phyloP scores from a whole-genome alignment of 30 jellyfish, hydroid and myxozoan genomes.

The Pelagia noctiluca region DNA sequence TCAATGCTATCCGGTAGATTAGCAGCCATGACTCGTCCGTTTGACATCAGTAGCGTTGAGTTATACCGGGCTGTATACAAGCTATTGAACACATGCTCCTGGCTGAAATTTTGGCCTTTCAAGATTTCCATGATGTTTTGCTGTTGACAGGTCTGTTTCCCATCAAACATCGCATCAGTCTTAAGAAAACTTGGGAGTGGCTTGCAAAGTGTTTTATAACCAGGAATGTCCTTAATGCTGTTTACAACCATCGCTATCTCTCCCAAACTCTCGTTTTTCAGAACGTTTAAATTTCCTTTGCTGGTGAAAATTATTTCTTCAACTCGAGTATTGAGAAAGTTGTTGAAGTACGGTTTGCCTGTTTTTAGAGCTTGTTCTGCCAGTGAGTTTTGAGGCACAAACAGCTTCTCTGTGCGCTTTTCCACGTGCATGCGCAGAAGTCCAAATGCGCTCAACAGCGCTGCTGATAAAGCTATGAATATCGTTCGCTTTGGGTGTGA shows the following conservation, averaged over 20 bases:
- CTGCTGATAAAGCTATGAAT: no score
- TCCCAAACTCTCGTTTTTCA: constrained; percentile 2
- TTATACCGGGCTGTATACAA: constrained; percentile 9
- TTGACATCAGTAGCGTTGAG: constrained; percentile 61
- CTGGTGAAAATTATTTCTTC: constrained; percentile 54
- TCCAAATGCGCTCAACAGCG: constrained; percentile 45
- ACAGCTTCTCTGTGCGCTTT: constrained; percentile 43
- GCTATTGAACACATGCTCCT: background rate
- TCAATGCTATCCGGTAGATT: constrained; percentile 41
- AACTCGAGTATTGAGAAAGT: constrained; percentile 42
- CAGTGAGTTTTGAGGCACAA: constrained; percentile 51
- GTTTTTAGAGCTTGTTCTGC: constrained; percentile 52
- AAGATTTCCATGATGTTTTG: constrained; percentile 58
- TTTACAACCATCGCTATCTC: constrained; percentile 33
- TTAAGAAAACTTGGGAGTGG: constrained; percentile 26
- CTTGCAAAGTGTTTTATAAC: constrained; percentile 44
- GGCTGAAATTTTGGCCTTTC: background rate
- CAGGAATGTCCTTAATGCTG: constrained; percentile 20
- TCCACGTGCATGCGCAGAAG: constrained; percentile 40
- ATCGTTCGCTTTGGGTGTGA: no score
- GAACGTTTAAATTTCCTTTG: constrained; percentile 45
- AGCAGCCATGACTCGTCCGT: constrained; percentile 65
- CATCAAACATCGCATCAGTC: background rate
- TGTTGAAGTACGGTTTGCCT: constrained; percentile 51
- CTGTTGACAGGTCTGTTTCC: constrained; percentile 20